Evolutionary conservation across 2,888 invertebrate genomes (phyloP).

Genomic region (Cheilosia scutellata): DNA sequence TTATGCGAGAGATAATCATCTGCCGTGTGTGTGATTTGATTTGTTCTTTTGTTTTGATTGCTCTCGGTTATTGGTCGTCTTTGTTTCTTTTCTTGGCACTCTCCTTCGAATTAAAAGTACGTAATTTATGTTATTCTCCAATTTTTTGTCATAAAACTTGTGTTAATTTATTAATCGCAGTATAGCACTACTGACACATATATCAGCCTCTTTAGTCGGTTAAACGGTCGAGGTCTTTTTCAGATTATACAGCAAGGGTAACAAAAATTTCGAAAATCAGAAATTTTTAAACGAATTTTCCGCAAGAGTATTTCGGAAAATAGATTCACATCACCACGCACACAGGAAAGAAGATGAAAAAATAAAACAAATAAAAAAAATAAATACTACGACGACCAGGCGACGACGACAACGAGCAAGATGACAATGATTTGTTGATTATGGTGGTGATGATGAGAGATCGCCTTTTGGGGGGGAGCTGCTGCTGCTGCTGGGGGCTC

Average conservation of each 20-base stretch:
- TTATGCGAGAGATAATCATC: background rate
- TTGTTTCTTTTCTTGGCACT: constrained; percentile 55
- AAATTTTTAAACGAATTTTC: constrained; percentile 7
- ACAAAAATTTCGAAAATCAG: background rate
- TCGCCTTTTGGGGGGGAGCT: constrained; percentile 35
- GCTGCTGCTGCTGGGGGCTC: constrained; percentile 25
- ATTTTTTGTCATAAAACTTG: constrained; percentile 3
- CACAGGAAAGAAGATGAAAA: constrained; percentile 3
- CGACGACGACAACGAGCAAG: constrained; percentile 44
- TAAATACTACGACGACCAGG: constrained; percentile 43
- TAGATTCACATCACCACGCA: constrained; percentile 45
- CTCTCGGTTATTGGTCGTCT: constrained; percentile 25
- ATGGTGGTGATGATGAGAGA: constrained; percentile 62
- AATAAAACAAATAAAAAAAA: constrained; percentile 22
- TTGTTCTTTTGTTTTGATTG: constrained; percentile 51
- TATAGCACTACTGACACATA: constrained; percentile 14
- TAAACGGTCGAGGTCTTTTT: too few species aligned
- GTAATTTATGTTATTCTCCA: constrained; percentile 38
- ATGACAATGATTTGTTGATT: constrained; percentile 71
- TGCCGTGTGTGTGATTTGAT: constrained; percentile 14
- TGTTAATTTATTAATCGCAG: constrained; percentile 23
- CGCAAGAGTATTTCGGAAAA: constrained; percentile 23
- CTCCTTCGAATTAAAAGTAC: background rate
- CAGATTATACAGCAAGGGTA: background rate
- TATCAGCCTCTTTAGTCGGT: background rate